Evolutionary conservation across 2,113 vertebrate species (phyloP).

Genomic region (Salvelinus sp.): DNA sequence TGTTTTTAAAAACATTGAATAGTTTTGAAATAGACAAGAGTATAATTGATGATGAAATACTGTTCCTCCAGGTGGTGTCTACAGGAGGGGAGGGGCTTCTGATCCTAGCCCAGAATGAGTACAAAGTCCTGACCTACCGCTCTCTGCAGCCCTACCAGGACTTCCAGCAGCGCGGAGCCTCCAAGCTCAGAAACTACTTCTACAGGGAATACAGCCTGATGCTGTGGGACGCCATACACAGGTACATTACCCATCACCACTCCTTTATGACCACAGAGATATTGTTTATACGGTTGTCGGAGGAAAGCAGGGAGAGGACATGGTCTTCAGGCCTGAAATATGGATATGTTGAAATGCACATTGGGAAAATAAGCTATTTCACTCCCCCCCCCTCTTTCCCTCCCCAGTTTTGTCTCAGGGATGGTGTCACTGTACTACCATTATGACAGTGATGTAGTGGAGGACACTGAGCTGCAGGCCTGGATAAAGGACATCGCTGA

Average conservation of each 20-base stretch:
- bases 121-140: conserved; percentile 65
- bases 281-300: too few relatives aligned
- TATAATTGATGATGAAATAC: too few relatives aligned
- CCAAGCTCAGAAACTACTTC: conserved; percentile 56
- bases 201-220: conserved; percentile 67
- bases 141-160: conserved; percentile 68
- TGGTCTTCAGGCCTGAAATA: too few relatives aligned
- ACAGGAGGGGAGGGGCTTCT: conserved; percentile 63
- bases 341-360: too few relatives aligned
- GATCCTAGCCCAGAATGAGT: conserved; percentile 66
- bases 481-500: conserved; percentile 64
- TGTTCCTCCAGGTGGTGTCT: conserved; percentile 60
- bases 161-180: conserved; percentile 59
- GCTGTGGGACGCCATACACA: conserved; percentile 70
- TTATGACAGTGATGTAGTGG: conserved; percentile 49
- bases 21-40: too few relatives aligned
- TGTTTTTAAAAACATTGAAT: too few relatives aligned
- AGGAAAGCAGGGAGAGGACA: too few relatives aligned
- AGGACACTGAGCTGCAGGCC: conserved; percentile 69
- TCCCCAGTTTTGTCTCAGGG: conserved; percentile 59
- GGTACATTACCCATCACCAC: conserved; percentile 16
- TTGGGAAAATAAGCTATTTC: too few relatives aligned
- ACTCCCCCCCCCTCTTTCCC: not conserved
- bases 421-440: conserved; percentile 62
- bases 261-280: too few relatives aligned